Evolutionary conservation across 2,888 invertebrate species (phyloP).

Genomic region (Eurytoma californica): DNA sequence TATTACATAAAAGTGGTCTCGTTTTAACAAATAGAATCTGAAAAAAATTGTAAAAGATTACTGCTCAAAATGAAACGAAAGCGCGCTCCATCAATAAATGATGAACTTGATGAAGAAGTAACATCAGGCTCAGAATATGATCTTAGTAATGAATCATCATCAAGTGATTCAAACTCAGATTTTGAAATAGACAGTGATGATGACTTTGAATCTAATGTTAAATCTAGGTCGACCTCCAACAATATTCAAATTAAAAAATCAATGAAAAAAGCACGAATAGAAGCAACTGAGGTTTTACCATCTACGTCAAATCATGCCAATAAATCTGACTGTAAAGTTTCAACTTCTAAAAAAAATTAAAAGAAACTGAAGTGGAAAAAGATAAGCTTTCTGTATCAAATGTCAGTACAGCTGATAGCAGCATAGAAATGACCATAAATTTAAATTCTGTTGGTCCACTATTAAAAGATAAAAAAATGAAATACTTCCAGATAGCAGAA

Average conservation of each 20-base stretch:
- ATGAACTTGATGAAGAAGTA: no score
- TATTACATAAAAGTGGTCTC: no score
- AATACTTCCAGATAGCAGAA: neutral
- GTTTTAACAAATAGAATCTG: no score
- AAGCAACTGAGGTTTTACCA: neutral
- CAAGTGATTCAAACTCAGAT: neutral
- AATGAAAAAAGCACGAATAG: neutral
- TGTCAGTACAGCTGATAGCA: neutral
- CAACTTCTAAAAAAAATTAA: neutral
- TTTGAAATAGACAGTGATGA: neutral
- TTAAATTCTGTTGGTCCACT: neutral
- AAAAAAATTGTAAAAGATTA: no score
- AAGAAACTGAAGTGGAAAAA: neutral
- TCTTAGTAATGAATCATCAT: neutral
- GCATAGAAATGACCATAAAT: neutral
- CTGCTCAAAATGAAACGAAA: no score
- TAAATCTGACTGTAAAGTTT: neutral
- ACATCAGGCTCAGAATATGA: neutral
- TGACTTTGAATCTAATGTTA: neutral
- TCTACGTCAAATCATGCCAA: neutral
- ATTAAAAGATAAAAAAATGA: neutral
- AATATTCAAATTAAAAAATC: neutral
- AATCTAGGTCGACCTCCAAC: neutral
- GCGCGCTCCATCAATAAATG: no score
- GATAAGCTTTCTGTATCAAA: neutral